A percentile compares a stretch with the other conserved stretches of the same genome.
These are phyloP conservation scores for Frieseomelitta varia DNA, from an alignment of 1,140 invertebrate species.

Conservation along the genomic window DNA sequence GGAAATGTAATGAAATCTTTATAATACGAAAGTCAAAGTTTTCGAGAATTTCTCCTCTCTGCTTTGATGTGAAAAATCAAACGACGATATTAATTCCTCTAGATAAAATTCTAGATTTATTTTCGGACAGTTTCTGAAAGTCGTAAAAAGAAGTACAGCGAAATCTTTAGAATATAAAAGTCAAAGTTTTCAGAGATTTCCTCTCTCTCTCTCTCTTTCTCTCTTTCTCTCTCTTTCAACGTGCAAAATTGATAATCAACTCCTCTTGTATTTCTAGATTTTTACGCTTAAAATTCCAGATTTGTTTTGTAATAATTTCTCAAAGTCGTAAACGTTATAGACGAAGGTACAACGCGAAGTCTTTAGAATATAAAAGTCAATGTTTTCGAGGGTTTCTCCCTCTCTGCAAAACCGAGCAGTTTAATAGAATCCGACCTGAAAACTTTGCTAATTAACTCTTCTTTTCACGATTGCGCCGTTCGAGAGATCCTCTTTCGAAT, in stretches of 20 bases:
- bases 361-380: not conserved
- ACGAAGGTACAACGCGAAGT: too few relatives aligned
- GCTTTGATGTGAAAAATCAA: too few relatives aligned
- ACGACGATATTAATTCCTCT: too few relatives aligned
- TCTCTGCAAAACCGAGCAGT: not conserved
- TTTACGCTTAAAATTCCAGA: not conserved
- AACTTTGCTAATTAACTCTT: constrained; percentile 48
- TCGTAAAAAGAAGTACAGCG: not conserved
- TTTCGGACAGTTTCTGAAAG: too few relatives aligned
- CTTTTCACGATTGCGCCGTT: not conserved
- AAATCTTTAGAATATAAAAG: not conserved
- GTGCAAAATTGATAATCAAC: not conserved
- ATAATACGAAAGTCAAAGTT: constrained; percentile 16
- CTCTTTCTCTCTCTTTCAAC: not conserved
- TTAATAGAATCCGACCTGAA: constrained; percentile 37
- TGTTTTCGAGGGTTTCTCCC: not conserved
- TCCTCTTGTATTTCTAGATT: not conserved
- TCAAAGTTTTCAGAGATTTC: not conserved
- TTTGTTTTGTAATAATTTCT: too few relatives aligned
- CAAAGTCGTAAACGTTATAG: too few relatives aligned
- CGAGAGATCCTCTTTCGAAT: constrained; percentile 28
- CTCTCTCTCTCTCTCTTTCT: too few relatives aligned
- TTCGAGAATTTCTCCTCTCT: not conserved
- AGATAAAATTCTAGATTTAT: too few relatives aligned
- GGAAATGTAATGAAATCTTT: not conserved